These are phyloP conservation scores for Drepanosiphum platanoidis DNA, from an alignment of 2,888 invertebrate species.

Conservation along the genomic window DNA sequence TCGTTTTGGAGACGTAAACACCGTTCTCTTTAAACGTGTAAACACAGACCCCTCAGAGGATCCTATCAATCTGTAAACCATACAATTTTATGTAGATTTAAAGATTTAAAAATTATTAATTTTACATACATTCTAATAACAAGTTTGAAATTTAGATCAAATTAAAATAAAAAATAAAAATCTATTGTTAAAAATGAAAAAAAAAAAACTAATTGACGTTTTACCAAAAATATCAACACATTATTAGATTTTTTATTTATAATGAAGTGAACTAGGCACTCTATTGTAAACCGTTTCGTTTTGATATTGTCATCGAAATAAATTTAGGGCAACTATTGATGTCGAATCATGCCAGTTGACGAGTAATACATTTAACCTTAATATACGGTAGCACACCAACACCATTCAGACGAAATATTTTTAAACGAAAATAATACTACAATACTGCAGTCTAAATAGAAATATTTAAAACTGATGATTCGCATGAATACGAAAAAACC, in stretches of 20 bases:
- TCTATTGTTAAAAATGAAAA: no score
- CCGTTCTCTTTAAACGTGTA: no score
- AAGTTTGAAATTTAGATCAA: no score
- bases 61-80: no score
- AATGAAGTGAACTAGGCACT: not conserved
- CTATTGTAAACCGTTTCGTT: not conserved
- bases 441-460: no score
- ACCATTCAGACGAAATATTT: not conserved
- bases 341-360: not conserved
- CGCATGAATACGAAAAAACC: not conserved
- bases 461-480: not conserved
- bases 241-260: not conserved
- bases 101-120: no score
- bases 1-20: no score
- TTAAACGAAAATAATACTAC: no score
- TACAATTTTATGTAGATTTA: no score
- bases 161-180: not conserved
- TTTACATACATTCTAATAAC: no score
- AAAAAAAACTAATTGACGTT: not conserved
- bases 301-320: not conserved
- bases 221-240: not conserved
- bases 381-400: not conserved
- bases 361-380: not conserved
- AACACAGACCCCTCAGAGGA: no score
- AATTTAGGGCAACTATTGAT: not conserved